These are phyloP conservation scores for Teleogryllus oceanicus DNA, from an alignment of 2,888 invertebrate species.

Conservation along the genomic window DNA sequence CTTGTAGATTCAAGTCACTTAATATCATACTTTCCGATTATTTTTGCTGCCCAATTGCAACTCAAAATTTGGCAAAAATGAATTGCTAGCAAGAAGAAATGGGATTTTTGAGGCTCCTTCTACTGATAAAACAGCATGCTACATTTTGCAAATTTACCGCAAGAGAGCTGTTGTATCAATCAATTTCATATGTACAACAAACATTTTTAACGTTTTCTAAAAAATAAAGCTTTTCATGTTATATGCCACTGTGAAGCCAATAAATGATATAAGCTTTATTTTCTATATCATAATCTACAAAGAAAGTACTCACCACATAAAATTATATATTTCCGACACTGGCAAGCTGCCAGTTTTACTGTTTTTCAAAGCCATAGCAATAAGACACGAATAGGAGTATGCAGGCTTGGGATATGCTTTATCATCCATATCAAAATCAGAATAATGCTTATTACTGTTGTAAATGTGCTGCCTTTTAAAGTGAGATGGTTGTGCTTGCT, in stretches of 20 bases:
- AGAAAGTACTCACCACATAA: constrained; percentile 80
- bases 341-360: constrained; percentile 90
- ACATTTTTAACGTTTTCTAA: too few species aligned
- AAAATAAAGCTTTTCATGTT: too few species aligned
- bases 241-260: too few species aligned
- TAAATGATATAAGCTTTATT: neutral
- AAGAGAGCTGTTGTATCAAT: neutral
- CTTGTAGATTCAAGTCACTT: too few species aligned
- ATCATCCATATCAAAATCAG: constrained; percentile 47
- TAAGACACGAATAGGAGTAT: constrained; percentile 96
- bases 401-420: constrained; percentile 89
- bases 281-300: neutral
- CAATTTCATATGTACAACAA: too few species aligned
- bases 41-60: too few species aligned
- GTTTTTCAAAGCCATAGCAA: constrained; percentile 96
- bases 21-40: too few species aligned
- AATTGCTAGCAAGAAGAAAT: too few species aligned
- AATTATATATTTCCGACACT: constrained; percentile 97
- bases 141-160: neutral
- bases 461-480: constrained; percentile 10
- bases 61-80: too few species aligned
- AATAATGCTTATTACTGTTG: constrained; percentile 22
- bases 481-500: neutral
- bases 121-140: too few species aligned
- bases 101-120: too few species aligned